Evolutionary conservation across 2,888 invertebrate genomes (phyloP).

Genomic region (Aporophyla lueneburgensis): DNA sequence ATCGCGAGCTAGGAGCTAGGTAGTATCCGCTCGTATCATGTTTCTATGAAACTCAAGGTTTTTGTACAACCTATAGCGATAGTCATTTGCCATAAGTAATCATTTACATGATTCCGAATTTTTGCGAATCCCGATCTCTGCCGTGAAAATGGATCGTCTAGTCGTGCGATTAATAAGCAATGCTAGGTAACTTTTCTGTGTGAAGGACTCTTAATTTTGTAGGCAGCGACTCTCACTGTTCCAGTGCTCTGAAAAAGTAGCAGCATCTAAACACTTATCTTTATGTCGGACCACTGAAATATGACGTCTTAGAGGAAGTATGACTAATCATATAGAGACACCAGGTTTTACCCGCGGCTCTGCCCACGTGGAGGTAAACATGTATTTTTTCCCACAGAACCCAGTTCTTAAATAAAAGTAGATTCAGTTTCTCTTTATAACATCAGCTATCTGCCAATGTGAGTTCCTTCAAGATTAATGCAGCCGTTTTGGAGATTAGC

Average conservation of each 20-base stretch:
- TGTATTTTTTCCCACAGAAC: too few relatives aligned
- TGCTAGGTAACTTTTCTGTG: background rate
- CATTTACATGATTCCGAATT: constrained; percentile 7
- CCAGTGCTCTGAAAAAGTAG: background rate
- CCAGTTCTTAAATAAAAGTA: too few relatives aligned
- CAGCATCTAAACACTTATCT: background rate
- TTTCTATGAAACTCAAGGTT: constrained; percentile 37
- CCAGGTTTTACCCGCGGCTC: too few relatives aligned
- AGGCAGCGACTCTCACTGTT: background rate
- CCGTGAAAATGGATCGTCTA: background rate
- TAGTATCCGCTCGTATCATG: background rate
- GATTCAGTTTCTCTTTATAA: too few relatives aligned
- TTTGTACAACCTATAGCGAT: constrained; percentile 21
- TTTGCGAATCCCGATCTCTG: background rate
- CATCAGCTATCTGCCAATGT: too few relatives aligned
- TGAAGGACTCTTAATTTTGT: background rate
- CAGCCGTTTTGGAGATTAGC: too few relatives aligned
- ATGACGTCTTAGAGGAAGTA: background rate
- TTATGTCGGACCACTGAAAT: background rate
- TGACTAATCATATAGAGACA: background rate
- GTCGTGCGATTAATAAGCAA: background rate
- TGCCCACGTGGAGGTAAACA: too few relatives aligned
- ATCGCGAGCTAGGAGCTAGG: background rate
- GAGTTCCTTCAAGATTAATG: too few relatives aligned
- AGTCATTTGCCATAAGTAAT: background rate